Evolutionary conservation across 2,113 vertebrate genomes (phyloP).

Genomic region (Plecotus auritus): DNA sequence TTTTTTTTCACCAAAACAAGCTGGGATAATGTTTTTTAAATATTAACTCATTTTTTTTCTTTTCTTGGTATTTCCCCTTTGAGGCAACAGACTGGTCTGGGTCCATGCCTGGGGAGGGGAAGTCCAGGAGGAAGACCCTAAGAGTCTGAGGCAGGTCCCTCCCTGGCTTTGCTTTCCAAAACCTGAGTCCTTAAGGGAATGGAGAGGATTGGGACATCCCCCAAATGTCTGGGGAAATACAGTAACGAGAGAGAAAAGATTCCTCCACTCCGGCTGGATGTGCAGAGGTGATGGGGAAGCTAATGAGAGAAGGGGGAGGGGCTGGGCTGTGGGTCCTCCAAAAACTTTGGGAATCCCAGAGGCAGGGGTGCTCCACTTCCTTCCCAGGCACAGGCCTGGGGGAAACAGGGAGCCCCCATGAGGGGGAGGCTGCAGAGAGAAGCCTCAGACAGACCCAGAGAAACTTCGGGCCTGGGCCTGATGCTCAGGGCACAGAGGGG

Average conservation of each 20-base stretch:
- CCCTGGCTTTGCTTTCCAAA: conserved; percentile 8
- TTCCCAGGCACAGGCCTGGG: not conserved
- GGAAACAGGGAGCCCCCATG: not conserved
- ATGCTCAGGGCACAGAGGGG: not conserved
- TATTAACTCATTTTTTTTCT: not conserved
- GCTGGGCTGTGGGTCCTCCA: not conserved
- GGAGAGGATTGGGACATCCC: not conserved
- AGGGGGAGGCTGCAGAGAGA: not conserved
- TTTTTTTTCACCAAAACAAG: not conserved
- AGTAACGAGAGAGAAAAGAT: not conserved
- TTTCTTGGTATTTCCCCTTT: not conserved
- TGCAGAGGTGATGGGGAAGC: not conserved
- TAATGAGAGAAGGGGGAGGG: not conserved
- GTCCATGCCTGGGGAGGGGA: not conserved
- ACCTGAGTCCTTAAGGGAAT: not conserved
- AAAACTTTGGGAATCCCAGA: not conserved
- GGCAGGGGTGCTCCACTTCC: not conserved
- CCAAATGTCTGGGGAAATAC: not conserved
- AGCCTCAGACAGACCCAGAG: not conserved
- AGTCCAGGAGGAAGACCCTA: not conserved
- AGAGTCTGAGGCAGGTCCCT: not conserved
- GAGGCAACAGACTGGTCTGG: not conserved
- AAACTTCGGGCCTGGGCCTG: not conserved
- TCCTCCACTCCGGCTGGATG: no score
- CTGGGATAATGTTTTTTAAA: conserved; percentile 22